Conservation (phyloP, 2,797 vertebrate genomes). For the Myotis vivesi region DNA sequence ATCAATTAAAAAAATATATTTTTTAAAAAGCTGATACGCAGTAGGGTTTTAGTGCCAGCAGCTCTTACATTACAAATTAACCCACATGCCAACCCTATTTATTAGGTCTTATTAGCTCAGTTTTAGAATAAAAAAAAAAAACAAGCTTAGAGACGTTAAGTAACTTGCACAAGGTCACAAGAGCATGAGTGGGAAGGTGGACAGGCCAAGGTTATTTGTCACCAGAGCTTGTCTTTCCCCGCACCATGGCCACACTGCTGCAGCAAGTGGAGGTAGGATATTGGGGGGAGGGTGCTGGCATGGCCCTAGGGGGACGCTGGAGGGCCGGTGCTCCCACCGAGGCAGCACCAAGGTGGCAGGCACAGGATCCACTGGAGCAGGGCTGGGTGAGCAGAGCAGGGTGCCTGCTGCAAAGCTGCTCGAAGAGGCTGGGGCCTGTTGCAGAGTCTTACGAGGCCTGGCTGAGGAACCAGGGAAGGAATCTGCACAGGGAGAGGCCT, state of each 20-base stretch:
- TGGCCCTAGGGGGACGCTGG: not conserved
- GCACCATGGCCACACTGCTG: rapidly evolving
- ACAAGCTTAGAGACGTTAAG: not conserved
- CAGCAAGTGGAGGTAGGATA: not conserved
- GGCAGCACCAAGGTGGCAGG: not conserved
- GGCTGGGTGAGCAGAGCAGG: not conserved
- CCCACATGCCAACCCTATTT: not conserved
- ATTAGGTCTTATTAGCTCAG: not conserved
- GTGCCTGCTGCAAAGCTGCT: not conserved
- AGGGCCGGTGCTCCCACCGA: rapidly evolving
- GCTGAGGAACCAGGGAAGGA: not conserved
- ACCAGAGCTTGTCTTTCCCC: not conserved
- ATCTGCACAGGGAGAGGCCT: not conserved
- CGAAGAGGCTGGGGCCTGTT: not conserved
- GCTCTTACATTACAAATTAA: not conserved
- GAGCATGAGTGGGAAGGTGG: not conserved
- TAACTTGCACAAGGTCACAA: conserved; percentile 4
- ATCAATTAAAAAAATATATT: too few relatives aligned
- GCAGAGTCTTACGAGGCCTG: not conserved
- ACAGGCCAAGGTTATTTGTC: not conserved
- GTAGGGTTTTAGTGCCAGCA: not conserved
- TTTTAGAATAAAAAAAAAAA: not conserved
- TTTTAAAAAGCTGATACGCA: not conserved
- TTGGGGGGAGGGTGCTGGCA: not conserved
- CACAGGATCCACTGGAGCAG: not conserved